A percentile compares a stretch with the other conserved stretches of the same genome.
Conservation (phyloP, 2,888 invertebrate genomes). For the Spisula solida region DNA sequence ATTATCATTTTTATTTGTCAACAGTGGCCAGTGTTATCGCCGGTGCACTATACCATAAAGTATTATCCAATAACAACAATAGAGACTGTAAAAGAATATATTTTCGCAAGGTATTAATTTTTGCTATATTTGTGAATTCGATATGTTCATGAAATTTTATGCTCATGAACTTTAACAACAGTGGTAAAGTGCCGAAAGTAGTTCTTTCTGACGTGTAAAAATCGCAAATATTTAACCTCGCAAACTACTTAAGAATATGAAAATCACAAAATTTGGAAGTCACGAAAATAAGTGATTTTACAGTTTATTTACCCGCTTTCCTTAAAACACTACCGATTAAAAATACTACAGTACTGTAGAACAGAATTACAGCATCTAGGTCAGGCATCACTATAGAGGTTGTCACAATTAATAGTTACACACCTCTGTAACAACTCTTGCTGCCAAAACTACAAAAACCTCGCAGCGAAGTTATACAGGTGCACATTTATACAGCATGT, state of each 20-base stretch:
- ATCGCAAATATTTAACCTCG: too few relatives aligned
- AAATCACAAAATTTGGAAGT: too few relatives aligned
- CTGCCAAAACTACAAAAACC: slow-evolving; percentile 47
- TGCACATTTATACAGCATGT: neutral
- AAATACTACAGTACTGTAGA: neutral
- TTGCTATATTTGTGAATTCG: too few relatives aligned
- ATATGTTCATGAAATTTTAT: too few relatives aligned
- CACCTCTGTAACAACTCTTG: slow-evolving; percentile 8
- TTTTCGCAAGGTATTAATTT: too few relatives aligned
- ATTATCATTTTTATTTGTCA: too few relatives aligned
- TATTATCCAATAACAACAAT: slow-evolving; percentile 15
- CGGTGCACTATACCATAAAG: neutral
- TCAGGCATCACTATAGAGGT: slow-evolving; percentile 29
- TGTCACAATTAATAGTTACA: slow-evolving; percentile 43
- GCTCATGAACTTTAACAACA: too few relatives aligned
- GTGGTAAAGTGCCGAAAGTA: too few relatives aligned
- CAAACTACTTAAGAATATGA: too few relatives aligned
- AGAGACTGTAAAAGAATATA: neutral
- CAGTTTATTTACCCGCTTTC: slow-evolving; percentile 28
- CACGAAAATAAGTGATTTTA: too few relatives aligned
- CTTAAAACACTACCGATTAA: slow-evolving; percentile 29
- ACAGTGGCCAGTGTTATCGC: too few relatives aligned
- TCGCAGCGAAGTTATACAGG: neutral
- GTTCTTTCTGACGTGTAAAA: too few relatives aligned
- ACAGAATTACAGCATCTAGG: slow-evolving; percentile 16